Evolutionary conservation across 2,888 invertebrate genomes (phyloP), one percentile per base, ranked within the genome.

Genomic region (Ramazzottius varieornatus): DNA sequence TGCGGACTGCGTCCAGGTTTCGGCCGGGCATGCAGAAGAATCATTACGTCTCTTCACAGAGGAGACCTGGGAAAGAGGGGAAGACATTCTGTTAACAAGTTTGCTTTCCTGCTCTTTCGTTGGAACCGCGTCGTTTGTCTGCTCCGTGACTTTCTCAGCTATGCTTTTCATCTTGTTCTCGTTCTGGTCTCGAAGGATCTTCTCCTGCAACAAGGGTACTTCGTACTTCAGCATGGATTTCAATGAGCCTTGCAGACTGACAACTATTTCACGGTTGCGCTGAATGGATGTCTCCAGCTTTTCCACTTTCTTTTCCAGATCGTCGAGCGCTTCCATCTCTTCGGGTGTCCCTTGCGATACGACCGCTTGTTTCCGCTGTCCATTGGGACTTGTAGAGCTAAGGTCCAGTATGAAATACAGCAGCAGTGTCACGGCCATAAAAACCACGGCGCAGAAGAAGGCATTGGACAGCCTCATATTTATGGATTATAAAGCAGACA

Each of bases 401-500:
- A 54, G 54, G 4, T 54, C 54, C 54, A 54, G 54, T 24, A 54
- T 54, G 29, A 54, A 54, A 24, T 54, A 54, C 16, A 54, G 54
- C 20, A 29, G 8, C 54, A 54, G 29, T 8, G 54, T 54, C 16
- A 24, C 54, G 54, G 54, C 13, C 13, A 13, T 8, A 24, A 13
- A 54, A 24, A 54, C 54, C n/a, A 54, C 29, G 54, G 54, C 54
- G 54, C 24, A 54, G 54, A 54, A 54, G 54, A 54, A 13, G 54
- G 54, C 54, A 4, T 8, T 54, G 20, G 54, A 54, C n/a, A 54
- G n/a, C 4, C 54, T 8, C 54, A 54, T 54, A 4, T 24, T 54
- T 20, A 40, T 40, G 40, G 40, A 8, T 20, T 13, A 40, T 40
- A 40, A 40, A 40, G 8, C 40, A 40, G 20, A 13, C 40, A 8